Base-by-base conservation (phyloP, 2,888 invertebrate genomes). In the Platerodrilus igneus region DNA sequence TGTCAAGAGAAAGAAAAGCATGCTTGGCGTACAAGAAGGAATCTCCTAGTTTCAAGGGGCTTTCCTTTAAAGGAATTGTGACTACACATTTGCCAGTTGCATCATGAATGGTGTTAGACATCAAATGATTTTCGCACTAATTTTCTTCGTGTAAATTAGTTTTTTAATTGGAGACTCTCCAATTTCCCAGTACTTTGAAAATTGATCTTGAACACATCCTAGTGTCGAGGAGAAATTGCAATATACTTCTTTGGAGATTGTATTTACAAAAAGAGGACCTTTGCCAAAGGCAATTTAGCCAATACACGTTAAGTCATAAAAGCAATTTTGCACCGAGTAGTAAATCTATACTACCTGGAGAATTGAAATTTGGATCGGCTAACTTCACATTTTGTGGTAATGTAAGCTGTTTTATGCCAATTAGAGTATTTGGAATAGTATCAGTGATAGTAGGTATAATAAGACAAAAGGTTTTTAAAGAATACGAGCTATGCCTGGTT, bases 101-200 rank as follows among this genome's bases (percentile, higher is more conserved):
- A 31, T 48, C 40, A 14, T 50, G 41, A 4, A 18, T 31, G 15
- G 48, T 47, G 13, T 50, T 53, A 7, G 41, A 20, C 8, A 20
- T 19, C 26, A 57, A 55, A 20, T 52, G 45, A n/a, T 32, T 32
- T 36, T 55, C 55, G 29, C 51, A 56, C 17, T 45, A 41, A 15
- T 41, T 42, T 16, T 55, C 52, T 7, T 21, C 27, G 4, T 3
- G 8, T 33, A 39, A 11, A 11, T 3, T 3, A 16, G 9, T 15
- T 9, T 32, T 15, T 32, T 33, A 7, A 1, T 25, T 7, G 31
- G 5, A 7, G 44, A 41, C 35, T 52, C 52, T 41, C 58, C 54
- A 3, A 56, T 32, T 36, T 53, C 47, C 58, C 58, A 59, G 47
- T 56, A 56, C 22, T 47, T 48, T 13, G 30, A 21, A 21, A 43